Conservation (phyloP, 2,888 invertebrate genomes). For the Galerucella pusilla region DNA sequence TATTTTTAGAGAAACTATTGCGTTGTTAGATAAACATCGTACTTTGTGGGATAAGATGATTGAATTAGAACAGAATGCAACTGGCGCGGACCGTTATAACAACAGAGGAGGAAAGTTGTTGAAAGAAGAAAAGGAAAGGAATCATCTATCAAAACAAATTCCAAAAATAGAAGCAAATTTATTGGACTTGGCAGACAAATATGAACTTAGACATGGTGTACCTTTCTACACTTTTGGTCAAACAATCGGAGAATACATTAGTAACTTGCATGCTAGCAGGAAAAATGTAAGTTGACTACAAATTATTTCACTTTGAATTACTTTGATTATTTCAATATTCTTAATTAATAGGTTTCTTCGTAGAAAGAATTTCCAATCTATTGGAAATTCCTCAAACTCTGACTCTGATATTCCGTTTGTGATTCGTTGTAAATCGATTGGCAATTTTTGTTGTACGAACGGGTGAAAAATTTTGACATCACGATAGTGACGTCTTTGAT, state of each 20-base stretch:
- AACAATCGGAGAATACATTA: slow-evolving; percentile 72
- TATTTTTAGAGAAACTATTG: slow-evolving; percentile 70
- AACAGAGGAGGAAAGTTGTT: slow-evolving; percentile 90
- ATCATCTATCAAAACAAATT: slow-evolving; percentile 75
- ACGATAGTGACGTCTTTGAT: too few species aligned
- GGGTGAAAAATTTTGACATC: too few species aligned
- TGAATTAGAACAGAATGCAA: slow-evolving; percentile 79
- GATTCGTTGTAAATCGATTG: too few species aligned
- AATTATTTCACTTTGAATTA: not conserved
- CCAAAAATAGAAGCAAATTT: slow-evolving; percentile 80
- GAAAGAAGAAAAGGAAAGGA: slow-evolving; percentile 89
- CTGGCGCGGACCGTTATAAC: slow-evolving; percentile 85
- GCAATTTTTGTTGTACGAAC: too few species aligned
- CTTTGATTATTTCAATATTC: not conserved
- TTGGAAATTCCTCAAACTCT: too few species aligned
- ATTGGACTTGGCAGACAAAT: slow-evolving; percentile 68
- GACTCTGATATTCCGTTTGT: too few species aligned
- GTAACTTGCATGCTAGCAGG: slow-evolving; percentile 72
- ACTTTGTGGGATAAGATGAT: slow-evolving; percentile 80
- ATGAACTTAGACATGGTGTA: slow-evolving; percentile 67
- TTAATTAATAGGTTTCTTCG: not conserved
- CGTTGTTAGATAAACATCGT: slow-evolving; percentile 74
- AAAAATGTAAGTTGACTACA: slow-evolving; percentile 64
- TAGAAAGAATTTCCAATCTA: too few species aligned
- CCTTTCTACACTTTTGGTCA: slow-evolving; percentile 74